These are phyloP conservation scores for Jordanella pulchra DNA, from an alignment of 2,797 vertebrate species.

Conservation along the genomic window DNA sequence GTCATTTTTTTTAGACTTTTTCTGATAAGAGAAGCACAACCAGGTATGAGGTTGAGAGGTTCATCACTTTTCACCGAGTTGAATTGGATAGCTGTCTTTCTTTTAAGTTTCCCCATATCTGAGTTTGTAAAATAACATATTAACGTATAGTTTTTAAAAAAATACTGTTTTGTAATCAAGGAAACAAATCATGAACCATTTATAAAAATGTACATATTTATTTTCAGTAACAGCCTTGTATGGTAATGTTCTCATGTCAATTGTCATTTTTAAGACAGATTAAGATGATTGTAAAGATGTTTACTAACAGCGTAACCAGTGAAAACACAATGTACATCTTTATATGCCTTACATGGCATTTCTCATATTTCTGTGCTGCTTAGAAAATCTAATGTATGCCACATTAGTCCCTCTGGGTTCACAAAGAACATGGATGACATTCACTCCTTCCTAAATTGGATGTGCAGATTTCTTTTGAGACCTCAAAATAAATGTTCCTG, in stretches of 20 bases:
- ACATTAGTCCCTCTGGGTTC: background rate
- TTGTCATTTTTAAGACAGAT: background rate
- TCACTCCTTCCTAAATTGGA: background rate
- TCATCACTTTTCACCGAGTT: background rate
- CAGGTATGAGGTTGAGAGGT: background rate
- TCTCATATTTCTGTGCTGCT: background rate
- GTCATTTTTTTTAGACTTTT: no score
- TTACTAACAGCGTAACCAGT: background rate
- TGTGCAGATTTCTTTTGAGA: background rate
- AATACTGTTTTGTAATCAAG: background rate
- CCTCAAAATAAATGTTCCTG: conserved; percentile 57
- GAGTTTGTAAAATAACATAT: no score
- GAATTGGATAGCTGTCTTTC: background rate
- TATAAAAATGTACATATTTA: background rate
- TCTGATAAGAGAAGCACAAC: background rate
- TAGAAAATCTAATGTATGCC: background rate
- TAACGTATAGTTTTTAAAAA: background rate
- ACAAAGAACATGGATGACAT: conserved; percentile 13
- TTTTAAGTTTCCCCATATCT: no score
- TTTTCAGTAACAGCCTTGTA: background rate
- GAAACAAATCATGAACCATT: background rate
- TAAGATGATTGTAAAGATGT: background rate
- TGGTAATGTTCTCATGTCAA: background rate
- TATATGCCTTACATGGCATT: background rate
- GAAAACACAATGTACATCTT: background rate